These are phyloP conservation scores for Erebia aethiops DNA, from an alignment of 2,888 invertebrate species.

Conservation along the genomic window DNA sequence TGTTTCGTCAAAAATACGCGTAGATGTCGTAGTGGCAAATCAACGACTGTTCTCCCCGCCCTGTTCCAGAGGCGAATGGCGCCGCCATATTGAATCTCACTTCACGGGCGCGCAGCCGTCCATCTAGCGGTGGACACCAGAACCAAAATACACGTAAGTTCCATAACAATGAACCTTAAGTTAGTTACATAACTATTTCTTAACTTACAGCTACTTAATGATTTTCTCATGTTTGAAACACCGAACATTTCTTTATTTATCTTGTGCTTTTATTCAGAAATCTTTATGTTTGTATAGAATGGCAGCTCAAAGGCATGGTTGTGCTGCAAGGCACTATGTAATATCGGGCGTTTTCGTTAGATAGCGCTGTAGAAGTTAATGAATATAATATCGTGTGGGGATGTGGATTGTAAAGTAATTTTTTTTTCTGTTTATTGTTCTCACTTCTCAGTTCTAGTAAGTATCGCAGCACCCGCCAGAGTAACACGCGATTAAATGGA, in stretches of 20 bases:
- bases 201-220: neutral
- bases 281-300: neutral
- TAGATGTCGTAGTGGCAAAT: constrained; percentile 77
- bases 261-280: constrained; percentile 3
- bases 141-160: constrained; percentile 49
- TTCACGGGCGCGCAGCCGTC: constrained; percentile 55
- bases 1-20: constrained; percentile 79
- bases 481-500: neutral
- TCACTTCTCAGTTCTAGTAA: no score
- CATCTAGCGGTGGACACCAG: constrained; percentile 65
- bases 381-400: neutral
- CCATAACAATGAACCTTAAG: neutral
- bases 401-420: neutral
- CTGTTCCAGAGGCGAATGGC: constrained; percentile 80
- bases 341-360: constrained; percentile 32
- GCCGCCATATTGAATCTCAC: constrained; percentile 79
- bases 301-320: neutral
- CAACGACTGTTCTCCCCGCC: constrained; percentile 81
- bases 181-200: neutral
- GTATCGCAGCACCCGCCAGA: neutral
- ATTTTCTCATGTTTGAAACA: neutral
- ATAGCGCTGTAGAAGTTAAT: constrained; percentile 34
- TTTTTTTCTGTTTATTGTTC: constrained; percentile 2
- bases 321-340: constrained; percentile 19
- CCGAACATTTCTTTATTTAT: neutral